phyloP scores from a whole-genome alignment of 2,113 vertebrate species.

The Marmota monax region DNA sequence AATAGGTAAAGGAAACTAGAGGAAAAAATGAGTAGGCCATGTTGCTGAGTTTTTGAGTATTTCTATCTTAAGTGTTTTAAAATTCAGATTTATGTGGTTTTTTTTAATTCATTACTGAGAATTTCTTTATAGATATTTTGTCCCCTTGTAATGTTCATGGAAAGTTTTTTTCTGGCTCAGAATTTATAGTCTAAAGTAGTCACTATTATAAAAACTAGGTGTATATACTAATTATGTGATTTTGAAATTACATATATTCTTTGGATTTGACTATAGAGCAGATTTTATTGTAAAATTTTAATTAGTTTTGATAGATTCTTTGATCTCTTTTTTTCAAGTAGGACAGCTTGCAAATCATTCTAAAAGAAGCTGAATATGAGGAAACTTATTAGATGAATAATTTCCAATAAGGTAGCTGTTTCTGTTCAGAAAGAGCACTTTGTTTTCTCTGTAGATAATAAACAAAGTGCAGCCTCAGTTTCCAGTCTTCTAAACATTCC shows the following conservation, averaged over 20 bases:
- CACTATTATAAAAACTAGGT: not conserved
- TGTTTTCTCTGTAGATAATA: constrained; percentile 10
- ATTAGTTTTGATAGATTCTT: constrained; percentile 18
- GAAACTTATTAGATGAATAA: not conserved
- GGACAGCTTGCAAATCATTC: constrained; percentile 15
- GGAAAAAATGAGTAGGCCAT: not conserved
- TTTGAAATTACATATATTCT: not conserved
- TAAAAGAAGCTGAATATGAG: not conserved
- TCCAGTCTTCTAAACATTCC: not conserved
- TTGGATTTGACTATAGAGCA: not conserved
- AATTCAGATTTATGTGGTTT: constrained; percentile 21
- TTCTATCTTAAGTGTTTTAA: constrained; percentile 17
- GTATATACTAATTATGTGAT: not conserved
- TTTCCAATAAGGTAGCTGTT: constrained; percentile 1
- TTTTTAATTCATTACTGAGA: not conserved
- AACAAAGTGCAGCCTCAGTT: not conserved
- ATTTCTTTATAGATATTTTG: constrained; percentile 2
- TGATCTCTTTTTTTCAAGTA: constrained; percentile 44
- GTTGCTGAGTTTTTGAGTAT: not conserved
- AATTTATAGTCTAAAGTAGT: not conserved
- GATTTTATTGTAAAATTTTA: constrained; percentile 38
- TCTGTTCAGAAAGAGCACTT: not conserved
- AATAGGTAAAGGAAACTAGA: constrained; percentile 18
- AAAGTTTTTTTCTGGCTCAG: not conserved
- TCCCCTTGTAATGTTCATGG: not conserved